Conservation (phyloP, 2,888 invertebrate genomes). For the Mimumesa dahlbomi region DNA sequence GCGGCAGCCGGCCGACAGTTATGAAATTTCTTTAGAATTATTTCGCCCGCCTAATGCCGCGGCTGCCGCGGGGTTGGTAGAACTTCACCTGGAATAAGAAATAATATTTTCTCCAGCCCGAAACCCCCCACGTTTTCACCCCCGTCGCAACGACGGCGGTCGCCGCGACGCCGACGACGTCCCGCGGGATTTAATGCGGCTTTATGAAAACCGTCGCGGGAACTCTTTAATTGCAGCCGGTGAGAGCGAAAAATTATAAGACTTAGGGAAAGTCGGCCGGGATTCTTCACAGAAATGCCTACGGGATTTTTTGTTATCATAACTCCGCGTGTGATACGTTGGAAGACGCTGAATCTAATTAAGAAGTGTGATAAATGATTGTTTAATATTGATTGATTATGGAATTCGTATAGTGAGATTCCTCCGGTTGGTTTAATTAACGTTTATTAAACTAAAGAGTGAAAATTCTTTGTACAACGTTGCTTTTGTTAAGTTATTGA, state of each 20-base stretch:
- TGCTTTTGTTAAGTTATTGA: too few relatives aligned
- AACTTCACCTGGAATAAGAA: slow-evolving; percentile 70
- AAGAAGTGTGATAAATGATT: too few relatives aligned
- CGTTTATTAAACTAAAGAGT: too few relatives aligned
- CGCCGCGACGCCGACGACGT: slow-evolving; percentile 14
- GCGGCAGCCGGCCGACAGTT: slow-evolving; percentile 73
- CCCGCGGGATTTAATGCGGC: slow-evolving; percentile 74
- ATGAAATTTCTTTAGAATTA: slow-evolving; percentile 79
- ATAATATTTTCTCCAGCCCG: slow-evolving; percentile 71
- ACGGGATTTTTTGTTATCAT: too few relatives aligned
- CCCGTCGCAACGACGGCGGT: background rate
- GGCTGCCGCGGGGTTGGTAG: slow-evolving; percentile 58
- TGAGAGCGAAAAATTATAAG: slow-evolving; percentile 67
- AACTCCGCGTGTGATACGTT: too few relatives aligned
- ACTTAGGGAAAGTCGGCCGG: slow-evolving; percentile 49
- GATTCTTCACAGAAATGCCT: too few relatives aligned
- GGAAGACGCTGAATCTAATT: too few relatives aligned
- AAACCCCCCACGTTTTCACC: slow-evolving; percentile 14
- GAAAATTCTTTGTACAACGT: too few relatives aligned
- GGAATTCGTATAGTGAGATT: too few relatives aligned
- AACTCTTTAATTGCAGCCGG: slow-evolving; percentile 76
- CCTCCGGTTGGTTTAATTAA: too few relatives aligned
- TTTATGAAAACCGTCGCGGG: slow-evolving; percentile 77
- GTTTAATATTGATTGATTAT: too few relatives aligned
- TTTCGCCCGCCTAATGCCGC: slow-evolving; percentile 72